Evolutionary conservation across 64 coral and sea anemone genomes (phyloP), one percentile per base, ranked within the genome.

Genomic region (Actinia tenebrosa): DNA sequence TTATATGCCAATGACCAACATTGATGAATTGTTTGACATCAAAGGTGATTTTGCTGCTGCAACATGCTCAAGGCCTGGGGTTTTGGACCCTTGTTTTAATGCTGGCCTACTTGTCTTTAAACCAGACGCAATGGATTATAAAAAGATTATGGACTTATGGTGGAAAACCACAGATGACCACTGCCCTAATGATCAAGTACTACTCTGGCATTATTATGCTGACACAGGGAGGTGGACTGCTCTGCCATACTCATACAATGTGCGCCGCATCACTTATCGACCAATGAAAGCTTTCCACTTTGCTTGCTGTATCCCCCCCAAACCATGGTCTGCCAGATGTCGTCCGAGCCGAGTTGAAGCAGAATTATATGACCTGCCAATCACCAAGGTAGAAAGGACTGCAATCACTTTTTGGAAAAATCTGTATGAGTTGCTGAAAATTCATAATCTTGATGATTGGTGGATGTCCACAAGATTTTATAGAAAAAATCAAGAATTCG

Each of bases 1-100:
- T 89, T 81, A 89, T 16, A 89, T 98, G 91, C 46, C 87, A 16
- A 91, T 91, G 86, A 83, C 95, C 19, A 93, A 83, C 25, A 86
- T 98, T 26, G 95, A 98, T 55, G 89, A 93, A 6, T 43, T 98
- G 7, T 98, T 98, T 82, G 71, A 84, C 22, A 68, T 98, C 50
- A 58, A 90, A 43, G 91, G 84, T 17, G 95, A 98, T 44, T 98
- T 98, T 87, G 91, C 91, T 53, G 95, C 95, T 45, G 62, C 91
- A 18, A 44, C 89, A 53, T 93, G 95, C 60, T 80, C 91, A 2
- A 46, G 95, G 43, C 95, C 95, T 15, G 95, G 95, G 1, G 55
- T 98, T 1, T 52, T 98, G 26, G 92, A 98, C 56, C 92, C 92
- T 1, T 98, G 95, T 56, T 98, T 98, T 53, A 98, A 98, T 89